phyloP scores from a whole-genome alignment of 2,797 vertebrate species.

The Macropodus opercularis region DNA sequence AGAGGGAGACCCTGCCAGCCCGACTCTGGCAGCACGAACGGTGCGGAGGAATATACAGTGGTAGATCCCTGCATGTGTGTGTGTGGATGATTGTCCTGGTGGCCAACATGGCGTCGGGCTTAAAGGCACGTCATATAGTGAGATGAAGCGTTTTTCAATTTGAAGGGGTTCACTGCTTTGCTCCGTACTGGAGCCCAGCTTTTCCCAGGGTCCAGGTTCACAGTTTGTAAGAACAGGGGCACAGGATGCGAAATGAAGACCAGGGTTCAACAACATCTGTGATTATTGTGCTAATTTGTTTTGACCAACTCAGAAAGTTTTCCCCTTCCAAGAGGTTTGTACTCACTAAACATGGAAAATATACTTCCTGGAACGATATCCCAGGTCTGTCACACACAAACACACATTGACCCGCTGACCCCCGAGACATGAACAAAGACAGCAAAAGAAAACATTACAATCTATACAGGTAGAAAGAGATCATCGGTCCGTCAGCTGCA shows the following conservation, averaged over 20 bases:
- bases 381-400: conserved; percentile 20
- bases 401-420: conserved; percentile 44
- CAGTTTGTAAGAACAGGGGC: conserved; percentile 40
- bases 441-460: conserved; percentile 52
- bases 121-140: conserved; percentile 64
- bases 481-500: conserved; percentile 24
- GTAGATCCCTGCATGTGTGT: neutral
- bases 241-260: conserved; percentile 14
- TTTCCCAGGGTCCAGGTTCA: conserved; percentile 54
- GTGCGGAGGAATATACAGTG: conserved; percentile 3
- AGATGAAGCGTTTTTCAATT: conserved; percentile 27
- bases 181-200: conserved; percentile 20
- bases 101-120: conserved; percentile 25
- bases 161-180: conserved; percentile 29
- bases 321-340: no score
- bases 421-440: conserved; percentile 35
- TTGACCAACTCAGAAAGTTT: neutral
- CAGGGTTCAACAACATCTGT: conserved; percentile 13
- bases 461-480: conserved; percentile 54
- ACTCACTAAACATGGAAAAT: neutral
- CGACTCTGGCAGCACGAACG: conserved; percentile 23
- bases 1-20: neutral
- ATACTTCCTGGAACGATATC: neutral
- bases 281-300: neutral
- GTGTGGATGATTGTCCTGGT: conserved; percentile 47